Base-by-base conservation (phyloP, 2,888 invertebrate species). In the Halocaridina rubra region DNA sequence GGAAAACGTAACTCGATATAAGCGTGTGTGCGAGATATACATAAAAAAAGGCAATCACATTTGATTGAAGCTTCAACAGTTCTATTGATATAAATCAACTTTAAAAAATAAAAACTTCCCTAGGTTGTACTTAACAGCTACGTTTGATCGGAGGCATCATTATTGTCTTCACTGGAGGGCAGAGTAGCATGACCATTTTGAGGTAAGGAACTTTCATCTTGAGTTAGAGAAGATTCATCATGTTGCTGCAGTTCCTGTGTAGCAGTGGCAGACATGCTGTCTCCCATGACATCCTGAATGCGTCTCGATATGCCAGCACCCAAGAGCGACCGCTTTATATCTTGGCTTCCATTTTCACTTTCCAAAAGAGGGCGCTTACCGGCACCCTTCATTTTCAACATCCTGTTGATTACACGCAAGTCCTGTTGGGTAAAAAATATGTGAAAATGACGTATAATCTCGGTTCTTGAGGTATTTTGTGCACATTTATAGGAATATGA, bases 181-280 rank as follows among this genome's bases (percentile, higher is more conserved):
- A 80, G 79, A 46, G 84, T 53, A 16, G 74, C 79, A 57, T 84
- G 84, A 19, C 84, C 84, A 69, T 84, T 84, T 61, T 84, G 84
- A 32, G 84, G 84, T 46, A 75, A 24, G 29, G 75, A n/a, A 2
- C 57, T 67, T 5, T 29, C 53, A 13, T 79, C 75, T 10, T 61
- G 72, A 19, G 67, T 30, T 5, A 32, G 24, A 5, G 69, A 16
- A 27, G 74, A 61, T n/a, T n/a, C n/a, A 19, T 84, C 84, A 16
- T 79, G 74, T 57, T 74, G 74, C 46, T 77, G 84, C 4, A 84
- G 39, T 2, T 84, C 82, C 32, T 39, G 39, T 5, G 72, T 74
- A 22, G 82, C 78, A 4, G 82, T 76, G 24, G 74, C 67, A 7
- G 79, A 71, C 1, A 72, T 30, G 19, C 74, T 72, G 32, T 84